A percentile compares a stretch with the other conserved stretches of the same genome.
Evolutionary conservation across 1,140 invertebrate species (phyloP).

Genomic region (Heliothis subflexa): DNA sequence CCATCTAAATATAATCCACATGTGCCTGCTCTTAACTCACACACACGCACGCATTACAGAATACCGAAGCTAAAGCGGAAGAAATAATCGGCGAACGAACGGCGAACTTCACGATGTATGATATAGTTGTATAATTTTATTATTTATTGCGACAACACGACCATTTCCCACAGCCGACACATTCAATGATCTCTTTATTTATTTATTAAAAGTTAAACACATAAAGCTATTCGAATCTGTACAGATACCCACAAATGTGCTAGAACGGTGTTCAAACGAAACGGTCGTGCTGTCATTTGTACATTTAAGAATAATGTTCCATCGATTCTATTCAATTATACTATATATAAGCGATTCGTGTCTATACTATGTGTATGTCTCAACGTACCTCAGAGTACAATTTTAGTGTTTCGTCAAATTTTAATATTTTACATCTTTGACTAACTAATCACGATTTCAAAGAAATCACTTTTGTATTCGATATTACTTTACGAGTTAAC

Average conservation of each 20-base stretch:
- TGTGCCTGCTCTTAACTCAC: constrained; percentile 75
- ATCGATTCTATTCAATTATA: constrained; percentile 49
- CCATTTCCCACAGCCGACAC: constrained; percentile 54
- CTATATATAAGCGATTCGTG: constrained; percentile 47
- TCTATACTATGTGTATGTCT: constrained; percentile 38
- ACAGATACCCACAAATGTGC: constrained; percentile 13
- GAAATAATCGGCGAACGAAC: constrained; percentile 78
- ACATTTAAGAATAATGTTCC: constrained; percentile 54
- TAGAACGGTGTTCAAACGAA: constrained; percentile 44
- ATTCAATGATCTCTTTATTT: constrained; percentile 46
- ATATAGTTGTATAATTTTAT: constrained; percentile 74
- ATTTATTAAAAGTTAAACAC: constrained; percentile 22
- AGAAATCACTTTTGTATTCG: constrained; percentile 67
- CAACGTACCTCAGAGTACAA: constrained; percentile 54
- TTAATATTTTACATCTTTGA: constrained; percentile 55
- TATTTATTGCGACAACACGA: constrained; percentile 70
- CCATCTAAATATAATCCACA: constrained; percentile 51
- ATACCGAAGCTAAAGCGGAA: constrained; percentile 83
- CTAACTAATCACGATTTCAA: constrained; percentile 66
- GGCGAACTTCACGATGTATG: constrained; percentile 74
- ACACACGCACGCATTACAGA: constrained; percentile 74
- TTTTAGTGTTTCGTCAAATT: constrained; percentile 58
- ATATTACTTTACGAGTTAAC: constrained; percentile 51
- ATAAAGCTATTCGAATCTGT: constrained; percentile 19
- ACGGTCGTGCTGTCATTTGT: constrained; percentile 54